Percentiles rank a stretch among this genome's conserved stretches.
Conservation (phyloP, 2,113 vertebrate genomes). For the Clarias batrachus region DNA sequence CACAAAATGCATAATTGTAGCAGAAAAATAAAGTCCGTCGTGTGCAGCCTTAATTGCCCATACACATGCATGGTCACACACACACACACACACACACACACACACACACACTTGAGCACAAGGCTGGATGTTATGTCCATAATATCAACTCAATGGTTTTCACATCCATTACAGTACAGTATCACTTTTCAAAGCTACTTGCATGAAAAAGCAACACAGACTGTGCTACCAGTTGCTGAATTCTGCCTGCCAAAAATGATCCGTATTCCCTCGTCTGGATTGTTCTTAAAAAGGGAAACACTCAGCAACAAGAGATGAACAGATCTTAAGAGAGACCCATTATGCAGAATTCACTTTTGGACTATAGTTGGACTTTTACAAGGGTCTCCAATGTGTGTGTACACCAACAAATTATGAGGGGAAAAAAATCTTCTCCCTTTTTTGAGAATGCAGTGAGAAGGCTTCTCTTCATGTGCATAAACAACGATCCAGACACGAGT, state of each 20-base stretch:
- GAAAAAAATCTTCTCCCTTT: no score
- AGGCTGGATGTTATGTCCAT: background rate
- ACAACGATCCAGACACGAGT: no score
- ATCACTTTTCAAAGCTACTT: background rate
- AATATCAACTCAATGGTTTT: background rate
- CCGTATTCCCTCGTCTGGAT: background rate
- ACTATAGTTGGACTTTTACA: no score
- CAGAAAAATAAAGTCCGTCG: slow-evolving; percentile 39
- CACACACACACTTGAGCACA: background rate
- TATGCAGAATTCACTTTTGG: no score
- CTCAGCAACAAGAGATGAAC: background rate
- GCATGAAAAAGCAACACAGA: background rate
- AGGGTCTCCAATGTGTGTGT: no score
- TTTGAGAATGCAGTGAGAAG: no score
- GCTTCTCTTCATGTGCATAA: no score
- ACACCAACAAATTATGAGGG: no score
- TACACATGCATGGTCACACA: slow-evolving; percentile 45
- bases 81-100: slow-evolving; percentile 33
- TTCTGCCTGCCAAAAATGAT: background rate
- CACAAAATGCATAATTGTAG: slow-evolving; percentile 29
- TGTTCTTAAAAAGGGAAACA: background rate
- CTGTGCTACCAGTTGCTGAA: background rate
- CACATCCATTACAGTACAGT: background rate
- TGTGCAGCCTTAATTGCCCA: slow-evolving; percentile 47
- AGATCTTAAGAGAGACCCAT: background rate